Conservation (phyloP, 2,888 invertebrate genomes). For the Hemicrepidius hirtus region DNA sequence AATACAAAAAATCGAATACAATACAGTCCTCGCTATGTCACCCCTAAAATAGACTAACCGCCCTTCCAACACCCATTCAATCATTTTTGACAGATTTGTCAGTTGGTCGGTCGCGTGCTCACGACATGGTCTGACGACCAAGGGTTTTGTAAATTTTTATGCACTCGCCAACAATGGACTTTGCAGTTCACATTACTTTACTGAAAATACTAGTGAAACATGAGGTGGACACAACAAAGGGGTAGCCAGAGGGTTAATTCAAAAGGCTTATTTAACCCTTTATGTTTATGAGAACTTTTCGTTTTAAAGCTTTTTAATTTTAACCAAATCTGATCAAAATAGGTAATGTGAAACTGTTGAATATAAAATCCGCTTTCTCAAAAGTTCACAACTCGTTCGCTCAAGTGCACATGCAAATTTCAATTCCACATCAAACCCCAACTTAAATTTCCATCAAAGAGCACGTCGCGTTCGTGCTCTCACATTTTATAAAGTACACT, state of each 20-base stretch:
- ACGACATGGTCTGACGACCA: conserved; percentile 21
- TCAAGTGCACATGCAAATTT: conserved; percentile 27
- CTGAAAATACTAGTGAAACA: too few relatives aligned
- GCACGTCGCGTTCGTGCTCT: conserved; percentile 5
- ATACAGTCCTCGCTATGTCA: neutral
- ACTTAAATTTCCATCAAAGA: conserved; percentile 30
- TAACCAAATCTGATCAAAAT: too few relatives aligned
- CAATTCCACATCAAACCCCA: conserved; percentile 31
- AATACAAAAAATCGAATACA: neutral
- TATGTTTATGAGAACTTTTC: too few relatives aligned
- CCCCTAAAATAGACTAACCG: conserved; percentile 36
- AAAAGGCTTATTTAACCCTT: too few relatives aligned
- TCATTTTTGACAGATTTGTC: conserved; percentile 50
- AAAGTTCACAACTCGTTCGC: neutral
- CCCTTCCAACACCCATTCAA: conserved; percentile 42
- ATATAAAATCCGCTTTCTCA: too few relatives aligned
- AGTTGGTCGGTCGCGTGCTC: conserved; percentile 43
- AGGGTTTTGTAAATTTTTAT: conserved; percentile 37
- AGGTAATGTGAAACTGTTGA: too few relatives aligned
- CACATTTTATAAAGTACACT: conserved; percentile 24
- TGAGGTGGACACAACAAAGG: too few relatives aligned
- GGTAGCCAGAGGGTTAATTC: too few relatives aligned
- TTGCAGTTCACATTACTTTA: neutral
- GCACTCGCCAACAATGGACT: neutral
- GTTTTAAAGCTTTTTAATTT: too few relatives aligned